Evolutionary conservation across 2,888 invertebrate species (phyloP).

Genomic region (Nowickia ferox): DNA sequence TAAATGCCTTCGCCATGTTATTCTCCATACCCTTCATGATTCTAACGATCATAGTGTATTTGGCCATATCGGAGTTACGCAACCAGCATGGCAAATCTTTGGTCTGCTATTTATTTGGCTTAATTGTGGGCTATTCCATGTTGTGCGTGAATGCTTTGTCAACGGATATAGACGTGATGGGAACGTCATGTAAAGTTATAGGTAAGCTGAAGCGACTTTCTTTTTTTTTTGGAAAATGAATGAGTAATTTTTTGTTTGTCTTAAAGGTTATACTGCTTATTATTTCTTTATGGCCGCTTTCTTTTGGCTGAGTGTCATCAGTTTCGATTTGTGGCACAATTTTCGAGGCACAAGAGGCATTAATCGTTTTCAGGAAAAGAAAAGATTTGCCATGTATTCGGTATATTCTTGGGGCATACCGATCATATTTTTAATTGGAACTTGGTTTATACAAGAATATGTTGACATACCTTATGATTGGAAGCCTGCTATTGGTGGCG

Average conservation of each 20-base stretch:
- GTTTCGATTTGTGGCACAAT: constrained; percentile 92
- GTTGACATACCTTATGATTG: constrained; percentile 74
- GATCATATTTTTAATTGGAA: constrained; percentile 76
- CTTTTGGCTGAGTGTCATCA: constrained; percentile 94
- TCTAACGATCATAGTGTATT: constrained; percentile 89
- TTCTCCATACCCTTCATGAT: constrained; percentile 90
- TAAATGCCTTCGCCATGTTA: constrained; percentile 85
- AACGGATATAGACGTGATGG: constrained; percentile 66
- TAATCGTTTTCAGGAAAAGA: constrained; percentile 79
- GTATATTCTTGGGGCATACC: constrained; percentile 82
- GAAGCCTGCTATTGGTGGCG: constrained; percentile 85
- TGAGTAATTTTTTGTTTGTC: background rate
- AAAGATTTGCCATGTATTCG: constrained; percentile 80
- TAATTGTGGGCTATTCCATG: constrained; percentile 86
- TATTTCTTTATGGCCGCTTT: constrained; percentile 91
- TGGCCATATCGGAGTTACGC: constrained; percentile 87
- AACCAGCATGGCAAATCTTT: constrained; percentile 91
- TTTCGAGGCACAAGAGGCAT: constrained; percentile 80
- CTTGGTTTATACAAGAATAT: constrained; percentile 79
- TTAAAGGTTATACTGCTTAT: constrained; percentile 87
- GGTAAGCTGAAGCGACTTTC: constrained; percentile 71
- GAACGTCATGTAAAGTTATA: constrained; percentile 75
- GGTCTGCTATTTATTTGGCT: constrained; percentile 89
- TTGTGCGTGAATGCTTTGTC: constrained; percentile 81
- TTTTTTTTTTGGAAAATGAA: background rate